Conservation (phyloP, 64 coral and sea anemone species). For the Stichodactyla mertensii region DNA sequence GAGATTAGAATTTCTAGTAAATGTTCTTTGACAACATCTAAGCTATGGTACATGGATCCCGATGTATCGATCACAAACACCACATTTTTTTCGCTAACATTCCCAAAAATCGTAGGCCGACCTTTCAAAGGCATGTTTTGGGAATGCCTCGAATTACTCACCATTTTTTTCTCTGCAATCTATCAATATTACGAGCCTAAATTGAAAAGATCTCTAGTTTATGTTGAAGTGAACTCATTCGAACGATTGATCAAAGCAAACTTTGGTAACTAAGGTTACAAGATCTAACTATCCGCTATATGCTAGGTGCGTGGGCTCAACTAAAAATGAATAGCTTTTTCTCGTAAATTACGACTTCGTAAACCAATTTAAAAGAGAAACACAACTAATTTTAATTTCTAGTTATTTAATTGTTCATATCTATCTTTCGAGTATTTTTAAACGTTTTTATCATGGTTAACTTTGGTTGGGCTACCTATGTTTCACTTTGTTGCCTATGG, state of each 20-base stretch:
- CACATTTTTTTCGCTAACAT: slow-evolving; percentile 71
- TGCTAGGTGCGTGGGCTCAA: neutral
- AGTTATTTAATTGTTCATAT: too few species aligned
- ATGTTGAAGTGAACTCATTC: neutral
- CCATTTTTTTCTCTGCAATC: neutral
- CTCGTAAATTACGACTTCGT: neutral
- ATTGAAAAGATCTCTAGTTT: neutral
- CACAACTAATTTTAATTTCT: too few species aligned
- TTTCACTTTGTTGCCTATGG: neutral
- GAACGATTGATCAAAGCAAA: neutral
- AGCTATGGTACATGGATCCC: slow-evolving; percentile 87
- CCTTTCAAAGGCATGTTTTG: slow-evolving; percentile 29
- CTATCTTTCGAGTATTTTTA: neutral
- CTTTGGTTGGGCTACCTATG: neutral
- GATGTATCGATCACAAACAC: slow-evolving; percentile 73
- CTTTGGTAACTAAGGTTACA: neutral
- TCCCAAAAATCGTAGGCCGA: slow-evolving; percentile 78
- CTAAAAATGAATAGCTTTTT: neutral
- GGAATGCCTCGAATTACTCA: neutral
- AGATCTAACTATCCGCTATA: neutral
- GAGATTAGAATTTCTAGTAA: slow-evolving; percentile 81
- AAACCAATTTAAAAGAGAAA: too few species aligned
- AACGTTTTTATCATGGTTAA: neutral
- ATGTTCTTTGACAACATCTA: slow-evolving; percentile 82
- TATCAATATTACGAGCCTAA: neutral